phyloP scores from a whole-genome alignment of 64 coral and sea anemone species.

The Stylophora pistillata region DNA sequence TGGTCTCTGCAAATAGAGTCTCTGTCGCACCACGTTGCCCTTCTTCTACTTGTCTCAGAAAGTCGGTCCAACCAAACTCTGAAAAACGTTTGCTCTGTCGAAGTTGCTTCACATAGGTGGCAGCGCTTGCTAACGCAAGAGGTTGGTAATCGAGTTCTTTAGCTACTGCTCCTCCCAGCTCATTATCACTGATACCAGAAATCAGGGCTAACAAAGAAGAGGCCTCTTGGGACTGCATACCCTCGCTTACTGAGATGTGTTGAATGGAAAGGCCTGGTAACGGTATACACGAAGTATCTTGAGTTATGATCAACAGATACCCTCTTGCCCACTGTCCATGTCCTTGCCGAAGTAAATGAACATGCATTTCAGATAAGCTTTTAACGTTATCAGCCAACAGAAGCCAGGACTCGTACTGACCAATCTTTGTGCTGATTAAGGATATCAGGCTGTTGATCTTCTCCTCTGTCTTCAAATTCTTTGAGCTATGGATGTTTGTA shows the following conservation, averaged over 20 bases:
- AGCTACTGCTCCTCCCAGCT: neutral
- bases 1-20: neutral
- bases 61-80: neutral
- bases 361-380: neutral
- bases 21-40: too few species aligned
- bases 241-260: conserved; percentile 22
- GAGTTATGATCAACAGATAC: conserved; percentile 60
- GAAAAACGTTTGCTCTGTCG: neutral
- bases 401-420: conserved; percentile 38
- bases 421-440: neutral
- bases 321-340: conserved; percentile 41
- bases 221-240: too few species aligned
- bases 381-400: too few species aligned
- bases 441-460: conserved; percentile 14
- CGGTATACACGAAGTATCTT: conserved; percentile 40
- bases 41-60: neutral
- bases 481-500: conserved; percentile 5
- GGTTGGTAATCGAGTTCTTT: conserved; percentile 42
- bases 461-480: conserved; percentile 23
- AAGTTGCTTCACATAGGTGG: too few species aligned
- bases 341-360: conserved; percentile 18
- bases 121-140: too few species aligned
- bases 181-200: neutral
- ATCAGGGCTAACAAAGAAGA: conserved; percentile 12
- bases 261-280: neutral